These are phyloP conservation scores for Cordilura impudica DNA, from an alignment of 2,888 invertebrate genomes.

Conservation along the genomic window DNA sequence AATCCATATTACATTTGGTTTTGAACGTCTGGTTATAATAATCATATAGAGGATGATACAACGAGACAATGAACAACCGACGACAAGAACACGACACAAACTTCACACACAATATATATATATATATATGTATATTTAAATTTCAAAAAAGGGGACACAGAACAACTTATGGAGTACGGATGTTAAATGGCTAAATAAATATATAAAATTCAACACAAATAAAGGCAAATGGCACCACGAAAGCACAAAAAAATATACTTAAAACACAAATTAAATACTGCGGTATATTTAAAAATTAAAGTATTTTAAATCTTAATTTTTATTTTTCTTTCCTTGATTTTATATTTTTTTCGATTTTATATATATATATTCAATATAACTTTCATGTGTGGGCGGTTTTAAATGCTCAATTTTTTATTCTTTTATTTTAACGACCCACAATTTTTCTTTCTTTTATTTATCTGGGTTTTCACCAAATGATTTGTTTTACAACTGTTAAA, in stretches of 20 bases:
- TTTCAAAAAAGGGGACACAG: background rate
- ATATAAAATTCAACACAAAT: background rate
- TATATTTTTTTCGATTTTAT: background rate
- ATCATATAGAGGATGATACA: constrained; percentile 40
- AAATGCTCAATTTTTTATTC: constrained; percentile 20
- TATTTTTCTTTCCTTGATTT: background rate
- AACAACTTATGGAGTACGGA: background rate
- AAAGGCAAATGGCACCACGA: background rate
- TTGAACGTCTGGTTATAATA: constrained; percentile 58
- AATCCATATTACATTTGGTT: constrained; percentile 67
- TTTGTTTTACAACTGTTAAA: constrained; percentile 27
- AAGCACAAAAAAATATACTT: background rate
- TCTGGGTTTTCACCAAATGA: background rate
- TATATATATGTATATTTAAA: too few species aligned
- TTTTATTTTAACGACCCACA: constrained; percentile 9
- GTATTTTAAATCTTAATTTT: background rate
- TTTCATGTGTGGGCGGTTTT: constrained; percentile 27
- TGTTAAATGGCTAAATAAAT: constrained; percentile 12
- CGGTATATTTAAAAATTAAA: background rate
- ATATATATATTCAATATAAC: background rate
- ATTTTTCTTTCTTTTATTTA: background rate
- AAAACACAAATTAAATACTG: background rate
- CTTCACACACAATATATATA: background rate
- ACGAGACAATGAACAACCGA: constrained; percentile 34
- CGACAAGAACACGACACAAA: constrained; percentile 11